phyloP scores from a whole-genome alignment of 2,888 invertebrate species.

The Protodeltote pygarga region DNA sequence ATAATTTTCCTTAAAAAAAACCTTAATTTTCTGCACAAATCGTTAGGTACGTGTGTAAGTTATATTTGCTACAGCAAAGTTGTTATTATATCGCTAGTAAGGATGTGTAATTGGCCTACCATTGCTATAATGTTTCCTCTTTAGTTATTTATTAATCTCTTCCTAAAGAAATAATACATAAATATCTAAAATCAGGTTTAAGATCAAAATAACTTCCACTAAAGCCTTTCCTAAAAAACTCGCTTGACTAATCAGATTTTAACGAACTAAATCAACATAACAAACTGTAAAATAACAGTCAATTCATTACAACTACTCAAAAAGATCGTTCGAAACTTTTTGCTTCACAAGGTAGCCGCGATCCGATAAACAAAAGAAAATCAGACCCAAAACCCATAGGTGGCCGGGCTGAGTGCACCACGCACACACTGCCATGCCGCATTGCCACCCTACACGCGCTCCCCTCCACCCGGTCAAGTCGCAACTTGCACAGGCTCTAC shows the following conservation, averaged over 20 bases:
- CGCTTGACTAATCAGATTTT: conserved; percentile 31
- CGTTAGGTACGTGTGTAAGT: too few species aligned
- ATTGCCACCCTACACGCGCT: conserved; percentile 51
- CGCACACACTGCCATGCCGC: conserved; percentile 53
- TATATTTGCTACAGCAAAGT: too few species aligned
- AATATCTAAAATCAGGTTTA: too few species aligned
- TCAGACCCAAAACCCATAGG: conserved; percentile 63
- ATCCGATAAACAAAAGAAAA: conserved; percentile 77
- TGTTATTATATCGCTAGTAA: too few species aligned
- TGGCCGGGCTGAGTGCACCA: conserved; percentile 55
- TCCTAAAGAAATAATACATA: too few species aligned
- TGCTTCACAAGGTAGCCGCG: conserved; percentile 48
- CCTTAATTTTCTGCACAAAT: too few species aligned
- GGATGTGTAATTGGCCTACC: too few species aligned
- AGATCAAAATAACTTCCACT: too few species aligned
- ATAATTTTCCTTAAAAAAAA: too few species aligned
- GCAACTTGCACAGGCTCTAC: conserved; percentile 75
- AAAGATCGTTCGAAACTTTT: conserved; percentile 43
- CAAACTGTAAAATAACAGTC: conserved; percentile 45
- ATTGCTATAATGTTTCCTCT: too few species aligned
- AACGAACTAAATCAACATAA: conserved; percentile 36
- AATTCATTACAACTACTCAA: conserved; percentile 35
- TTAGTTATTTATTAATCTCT: too few species aligned
- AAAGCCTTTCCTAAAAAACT: conserved; percentile 20
- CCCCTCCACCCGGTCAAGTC: conserved; percentile 68